phyloP scores from a whole-genome alignment of 1,140 invertebrate genomes.

The Dysdera silvatica region DNA sequence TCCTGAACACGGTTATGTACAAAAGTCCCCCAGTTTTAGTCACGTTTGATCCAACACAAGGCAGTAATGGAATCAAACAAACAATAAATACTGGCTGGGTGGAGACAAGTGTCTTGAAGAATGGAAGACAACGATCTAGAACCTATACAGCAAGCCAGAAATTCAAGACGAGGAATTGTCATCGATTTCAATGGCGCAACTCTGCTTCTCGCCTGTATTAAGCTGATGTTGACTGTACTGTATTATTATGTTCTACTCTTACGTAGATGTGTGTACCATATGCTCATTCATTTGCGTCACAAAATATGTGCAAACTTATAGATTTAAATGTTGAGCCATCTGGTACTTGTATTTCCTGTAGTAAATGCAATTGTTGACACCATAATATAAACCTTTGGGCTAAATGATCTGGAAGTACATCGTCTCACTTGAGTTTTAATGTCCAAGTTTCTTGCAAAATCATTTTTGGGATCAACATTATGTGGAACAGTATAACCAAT shows the following conservation, averaged over 20 bases:
- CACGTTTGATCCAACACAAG: neutral
- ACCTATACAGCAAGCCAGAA: neutral
- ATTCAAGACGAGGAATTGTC: constrained; percentile 6
- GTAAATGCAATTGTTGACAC: neutral
- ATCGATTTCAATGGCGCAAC: neutral
- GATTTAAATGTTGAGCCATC: neutral
- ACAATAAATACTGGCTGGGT: neutral
- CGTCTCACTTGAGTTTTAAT: constrained; percentile 14
- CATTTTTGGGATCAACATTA: constrained; percentile 3
- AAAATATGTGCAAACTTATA: constrained; percentile 6
- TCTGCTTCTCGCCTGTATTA: constrained; percentile 13
- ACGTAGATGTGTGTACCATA: neutral
- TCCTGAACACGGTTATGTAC: neutral
- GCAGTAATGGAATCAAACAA: constrained; percentile 8
- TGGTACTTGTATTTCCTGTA: neutral
- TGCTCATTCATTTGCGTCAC: neutral
- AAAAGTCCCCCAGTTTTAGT: constrained; percentile 2
- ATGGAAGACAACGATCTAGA: neutral
- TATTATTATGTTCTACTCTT: neutral
- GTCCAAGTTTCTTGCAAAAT: constrained; percentile 12
- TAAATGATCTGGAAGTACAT: neutral
- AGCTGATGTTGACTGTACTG: neutral
- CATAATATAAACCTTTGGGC: neutral
- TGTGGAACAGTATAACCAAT: constrained; percentile 1
- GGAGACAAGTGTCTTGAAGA: neutral